phyloP scores from a whole-genome alignment of 2,113 vertebrate genomes.

The Clinocottus analis region DNA sequence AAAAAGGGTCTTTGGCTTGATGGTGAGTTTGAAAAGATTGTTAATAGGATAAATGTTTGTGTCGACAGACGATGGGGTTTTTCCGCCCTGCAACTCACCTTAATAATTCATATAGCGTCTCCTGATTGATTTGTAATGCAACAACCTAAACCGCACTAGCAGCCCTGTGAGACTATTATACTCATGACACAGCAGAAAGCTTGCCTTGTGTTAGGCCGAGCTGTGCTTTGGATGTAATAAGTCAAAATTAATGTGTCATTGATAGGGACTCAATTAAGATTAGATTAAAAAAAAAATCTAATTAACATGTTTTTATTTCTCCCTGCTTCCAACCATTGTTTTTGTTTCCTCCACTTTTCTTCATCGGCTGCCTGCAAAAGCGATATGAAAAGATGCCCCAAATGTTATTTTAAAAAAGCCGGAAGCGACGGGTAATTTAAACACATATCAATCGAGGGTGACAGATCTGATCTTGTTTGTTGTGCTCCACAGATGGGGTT shows the following conservation, averaged over 20 bases:
- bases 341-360: neutral
- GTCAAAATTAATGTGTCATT: neutral
- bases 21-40: neutral
- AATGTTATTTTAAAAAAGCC: neutral
- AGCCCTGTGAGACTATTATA: neutral
- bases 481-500: slow-evolving; percentile 81
- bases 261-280: neutral
- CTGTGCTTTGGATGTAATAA: neutral
- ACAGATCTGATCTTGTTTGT: slow-evolving; percentile 33
- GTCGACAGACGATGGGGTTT: neutral
- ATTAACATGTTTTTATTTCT: neutral
- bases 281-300: no score
- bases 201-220: neutral
- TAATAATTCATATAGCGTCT: neutral
- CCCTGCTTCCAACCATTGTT: neutral
- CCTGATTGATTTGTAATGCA: neutral
- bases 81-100: neutral
- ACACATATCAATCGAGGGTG: neutral
- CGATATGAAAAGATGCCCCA: neutral
- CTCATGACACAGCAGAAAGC: neutral
- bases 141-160: neutral
- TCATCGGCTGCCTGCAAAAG: neutral
- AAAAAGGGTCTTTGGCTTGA: neutral
- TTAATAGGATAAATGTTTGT: neutral
- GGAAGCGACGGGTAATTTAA: neutral